Percentiles rank a stretch among this genome's conserved stretches.
Conservation (phyloP, 2,888 invertebrate species). For the Panorpa germanica region DNA sequence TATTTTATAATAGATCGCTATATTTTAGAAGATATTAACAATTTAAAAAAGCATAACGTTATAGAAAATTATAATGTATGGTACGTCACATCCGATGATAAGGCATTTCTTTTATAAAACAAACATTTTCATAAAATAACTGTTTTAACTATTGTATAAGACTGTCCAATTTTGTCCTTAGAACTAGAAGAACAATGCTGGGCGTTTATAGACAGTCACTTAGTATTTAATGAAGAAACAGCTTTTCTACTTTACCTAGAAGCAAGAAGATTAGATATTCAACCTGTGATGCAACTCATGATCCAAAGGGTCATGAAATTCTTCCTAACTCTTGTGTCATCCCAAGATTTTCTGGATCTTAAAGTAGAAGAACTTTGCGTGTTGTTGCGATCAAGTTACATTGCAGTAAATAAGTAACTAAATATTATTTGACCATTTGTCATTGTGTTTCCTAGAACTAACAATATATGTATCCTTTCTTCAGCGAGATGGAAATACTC, state of each 20-base stretch:
- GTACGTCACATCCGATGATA: too few relatives aligned
- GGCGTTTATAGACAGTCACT: slow-evolving; percentile 34
- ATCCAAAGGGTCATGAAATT: slow-evolving; percentile 35
- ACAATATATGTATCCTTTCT: too few relatives aligned
- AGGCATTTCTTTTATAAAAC: background rate
- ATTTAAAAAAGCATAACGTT: too few relatives aligned
- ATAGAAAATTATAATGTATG: too few relatives aligned
- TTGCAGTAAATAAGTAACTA: slow-evolving; percentile 33
- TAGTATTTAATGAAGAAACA: slow-evolving; percentile 33
- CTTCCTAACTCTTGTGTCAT: slow-evolving; percentile 34
- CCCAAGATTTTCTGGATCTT: slow-evolving; percentile 32
- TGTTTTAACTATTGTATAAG: background rate
- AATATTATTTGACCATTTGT: too few relatives aligned
- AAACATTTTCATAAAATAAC: slow-evolving; percentile 1
- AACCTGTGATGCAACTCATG: slow-evolving; percentile 49
- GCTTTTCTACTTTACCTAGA: slow-evolving; percentile 33
- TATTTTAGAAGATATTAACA: too few relatives aligned
- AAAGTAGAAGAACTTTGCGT: slow-evolving; percentile 29
- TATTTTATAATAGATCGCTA: too few relatives aligned
- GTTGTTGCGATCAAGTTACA: slow-evolving; percentile 32
- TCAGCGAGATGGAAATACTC: slow-evolving; percentile 39
- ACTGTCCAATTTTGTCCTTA: slow-evolving; percentile 16
- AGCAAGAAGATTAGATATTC: slow-evolving; percentile 29
- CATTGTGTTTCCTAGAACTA: too few relatives aligned
- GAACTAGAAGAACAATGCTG: slow-evolving; percentile 44